Evolutionary conservation across 2,888 invertebrate genomes (phyloP), one percentile per base, ranked within the genome.

Genomic region (Agrilus cyanescens): DNA sequence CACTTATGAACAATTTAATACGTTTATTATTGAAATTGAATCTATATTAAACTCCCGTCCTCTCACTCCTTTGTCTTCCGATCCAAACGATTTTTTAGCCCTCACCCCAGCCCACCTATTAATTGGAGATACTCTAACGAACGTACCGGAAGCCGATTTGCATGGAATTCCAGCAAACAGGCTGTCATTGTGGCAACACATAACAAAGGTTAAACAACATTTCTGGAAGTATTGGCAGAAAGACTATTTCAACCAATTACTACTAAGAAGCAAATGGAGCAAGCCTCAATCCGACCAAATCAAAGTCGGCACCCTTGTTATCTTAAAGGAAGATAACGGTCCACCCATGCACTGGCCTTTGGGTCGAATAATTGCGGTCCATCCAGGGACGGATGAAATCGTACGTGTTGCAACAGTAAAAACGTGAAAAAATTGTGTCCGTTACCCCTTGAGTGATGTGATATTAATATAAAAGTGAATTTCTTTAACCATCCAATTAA

Each of bases 81-180:
- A 44, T 34, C 45, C 41, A 18, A 45, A 16, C 10, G 47, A 46
- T 32, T 32, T 39, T 3, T 12, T 10, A 12, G 18, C 41, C 4
- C 20, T 46, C 7, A 45, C 40, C 13, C 46, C 44, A n/a, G 38
- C 32, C 10, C 44, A 45, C 29, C 45, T 45, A 14, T 34, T 46
- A 4, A 45, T n/a, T n/a, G n/a, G n/a, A n/a, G n/a, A n/a, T n/a
- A n/a, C n/a, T n/a, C n/a, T n/a, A n/a, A n/a, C n/a, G n/a, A n/a
- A n/a, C n/a, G n/a, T n/a, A n/a, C n/a, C n/a, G n/a, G n/a, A n/a
- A n/a, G n/a, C n/a, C n/a, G n/a, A n/a, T n/a, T n/a, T n/a, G n/a
- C n/a, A n/a, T n/a, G n/a, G n/a, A n/a, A n/a, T n/a, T n/a, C n/a
- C n/a, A n/a, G n/a, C n/a, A n/a, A n/a, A n/a, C n/a, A n/a, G n/a